Evolutionary conservation across 2,113 vertebrate genomes (phyloP).

Genomic region (Cryptoleucopteryx plumbea): DNA sequence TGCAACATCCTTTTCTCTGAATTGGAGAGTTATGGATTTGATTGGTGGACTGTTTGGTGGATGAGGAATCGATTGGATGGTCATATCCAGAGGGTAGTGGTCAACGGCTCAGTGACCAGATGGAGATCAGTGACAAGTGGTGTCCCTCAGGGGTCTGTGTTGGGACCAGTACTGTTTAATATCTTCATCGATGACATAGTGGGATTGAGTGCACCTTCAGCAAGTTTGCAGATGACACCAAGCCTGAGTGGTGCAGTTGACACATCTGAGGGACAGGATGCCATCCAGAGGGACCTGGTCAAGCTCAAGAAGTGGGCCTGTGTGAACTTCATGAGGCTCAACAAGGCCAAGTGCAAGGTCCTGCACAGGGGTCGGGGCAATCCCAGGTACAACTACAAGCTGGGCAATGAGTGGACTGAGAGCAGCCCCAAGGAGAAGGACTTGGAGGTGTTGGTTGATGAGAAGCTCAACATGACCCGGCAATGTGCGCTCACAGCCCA

Average conservation of each 20-base stretch:
- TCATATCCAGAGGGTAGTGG: not conserved
- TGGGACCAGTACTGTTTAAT: not conserved
- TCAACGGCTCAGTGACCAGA: not conserved
- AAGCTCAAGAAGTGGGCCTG: not conserved
- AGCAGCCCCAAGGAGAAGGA: rapidly evolving
- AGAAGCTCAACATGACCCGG: not conserved
- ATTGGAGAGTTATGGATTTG: not conserved
- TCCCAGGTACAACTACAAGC: rapidly evolving
- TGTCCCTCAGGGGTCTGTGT: not conserved
- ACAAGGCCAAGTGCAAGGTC: not conserved
- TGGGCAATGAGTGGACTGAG: not conserved
- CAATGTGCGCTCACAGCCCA: not conserved
- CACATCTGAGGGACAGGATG: not conserved
- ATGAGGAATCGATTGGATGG: not conserved
- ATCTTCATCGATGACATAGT: not conserved
- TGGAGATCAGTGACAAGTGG: rapidly evolving
- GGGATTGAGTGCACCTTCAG: not conserved
- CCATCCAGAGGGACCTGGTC: not conserved
- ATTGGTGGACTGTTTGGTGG: not conserved
- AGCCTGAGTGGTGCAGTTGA: not conserved
- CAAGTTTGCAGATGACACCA: not conserved
- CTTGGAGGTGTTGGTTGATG: too few relatives aligned
- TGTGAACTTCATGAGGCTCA: not conserved
- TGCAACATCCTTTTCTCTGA: not conserved
- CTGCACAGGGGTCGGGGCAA: not conserved